These are phyloP conservation scores for Noctua fimbriata DNA, from an alignment of 2,888 invertebrate genomes.

Conservation along the genomic window DNA sequence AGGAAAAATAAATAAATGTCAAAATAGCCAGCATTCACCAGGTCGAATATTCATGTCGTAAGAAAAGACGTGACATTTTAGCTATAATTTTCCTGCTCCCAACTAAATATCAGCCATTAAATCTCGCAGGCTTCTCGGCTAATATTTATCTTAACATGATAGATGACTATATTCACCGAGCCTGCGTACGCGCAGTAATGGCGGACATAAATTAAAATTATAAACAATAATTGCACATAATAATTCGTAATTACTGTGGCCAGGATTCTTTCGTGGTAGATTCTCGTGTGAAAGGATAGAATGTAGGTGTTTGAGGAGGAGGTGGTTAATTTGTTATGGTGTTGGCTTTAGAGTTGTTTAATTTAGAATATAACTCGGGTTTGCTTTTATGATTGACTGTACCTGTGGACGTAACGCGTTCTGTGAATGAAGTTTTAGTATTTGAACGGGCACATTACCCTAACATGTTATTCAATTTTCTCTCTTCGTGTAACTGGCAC, in stretches of 20 bases:
- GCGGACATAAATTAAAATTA: conserved; percentile 65
- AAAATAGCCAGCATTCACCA: background rate
- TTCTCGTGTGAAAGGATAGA: conserved; percentile 44
- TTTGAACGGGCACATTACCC: background rate
- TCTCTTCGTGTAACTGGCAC: background rate
- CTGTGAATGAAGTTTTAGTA: background rate
- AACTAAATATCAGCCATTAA: conserved; percentile 57
- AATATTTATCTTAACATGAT: conserved; percentile 65
- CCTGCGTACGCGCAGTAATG: conserved; percentile 51
- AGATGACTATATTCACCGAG: conserved; percentile 60
- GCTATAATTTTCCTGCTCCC: conserved; percentile 53
- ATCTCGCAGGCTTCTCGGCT: conserved; percentile 48
- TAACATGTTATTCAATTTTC: background rate
- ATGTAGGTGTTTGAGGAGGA: conserved; percentile 12
- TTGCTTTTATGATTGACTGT: background rate
- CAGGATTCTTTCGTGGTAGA: conserved; percentile 49
- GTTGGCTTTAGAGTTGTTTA: conserved; percentile 16
- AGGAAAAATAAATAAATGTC: background rate
- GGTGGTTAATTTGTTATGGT: conserved; percentile 15
- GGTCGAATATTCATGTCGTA: conserved; percentile 29
- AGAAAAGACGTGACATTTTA: conserved; percentile 50
- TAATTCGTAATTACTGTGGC: conserved; percentile 59
- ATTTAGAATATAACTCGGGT: background rate
- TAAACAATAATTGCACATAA: conserved; percentile 67
- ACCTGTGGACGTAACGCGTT: background rate